phyloP scores from a whole-genome alignment of 1,140 invertebrate genomes.

The Liolophura sinensis region DNA sequence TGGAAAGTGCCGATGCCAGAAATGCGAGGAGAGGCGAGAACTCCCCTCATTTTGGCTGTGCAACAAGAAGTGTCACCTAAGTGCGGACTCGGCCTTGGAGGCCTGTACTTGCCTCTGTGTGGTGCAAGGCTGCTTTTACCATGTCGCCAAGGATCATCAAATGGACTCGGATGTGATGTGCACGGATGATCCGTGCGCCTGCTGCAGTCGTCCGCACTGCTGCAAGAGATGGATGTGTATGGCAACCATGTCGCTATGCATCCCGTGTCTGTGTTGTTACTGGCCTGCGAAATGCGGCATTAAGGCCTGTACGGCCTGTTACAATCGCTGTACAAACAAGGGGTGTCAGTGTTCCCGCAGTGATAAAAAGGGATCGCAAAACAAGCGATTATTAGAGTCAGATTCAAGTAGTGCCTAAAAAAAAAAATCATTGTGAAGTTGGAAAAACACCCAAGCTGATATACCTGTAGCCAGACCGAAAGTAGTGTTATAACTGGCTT shows the following conservation, averaged over 20 bases:
- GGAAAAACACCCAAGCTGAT: too few relatives aligned
- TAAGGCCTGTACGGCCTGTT: slow-evolving; percentile 76
- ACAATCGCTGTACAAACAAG: slow-evolving; percentile 75
- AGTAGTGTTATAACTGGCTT: too few relatives aligned
- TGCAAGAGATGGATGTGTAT: slow-evolving; percentile 83
- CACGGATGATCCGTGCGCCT: slow-evolving; percentile 86
- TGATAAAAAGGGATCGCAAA: slow-evolving; percentile 21
- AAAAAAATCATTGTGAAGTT: too few relatives aligned
- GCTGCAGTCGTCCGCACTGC: slow-evolving; percentile 66
- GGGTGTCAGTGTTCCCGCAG: slow-evolving; percentile 63
- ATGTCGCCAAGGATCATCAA: slow-evolving; percentile 79
- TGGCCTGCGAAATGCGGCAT: slow-evolving; percentile 86
- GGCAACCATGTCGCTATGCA: slow-evolving; percentile 71
- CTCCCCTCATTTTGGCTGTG: slow-evolving; percentile 87
- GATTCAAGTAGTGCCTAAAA: slow-evolving; percentile 24
- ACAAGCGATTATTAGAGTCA: slow-evolving; percentile 21
- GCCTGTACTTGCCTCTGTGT: slow-evolving; percentile 90
- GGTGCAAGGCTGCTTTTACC: slow-evolving; percentile 90
- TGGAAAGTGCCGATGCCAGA: slow-evolving; percentile 82
- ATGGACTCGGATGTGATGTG: slow-evolving; percentile 66
- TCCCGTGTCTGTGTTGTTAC: slow-evolving; percentile 90
- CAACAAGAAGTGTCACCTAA: slow-evolving; percentile 82
- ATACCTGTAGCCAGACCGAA: too few relatives aligned
- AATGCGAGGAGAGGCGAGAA: slow-evolving; percentile 80
- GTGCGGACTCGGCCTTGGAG: slow-evolving; percentile 82